Evolutionary conservation across 2,113 vertebrate species (phyloP), one percentile per base, ranked within the genome.

Genomic region (Pica pica): DNA sequence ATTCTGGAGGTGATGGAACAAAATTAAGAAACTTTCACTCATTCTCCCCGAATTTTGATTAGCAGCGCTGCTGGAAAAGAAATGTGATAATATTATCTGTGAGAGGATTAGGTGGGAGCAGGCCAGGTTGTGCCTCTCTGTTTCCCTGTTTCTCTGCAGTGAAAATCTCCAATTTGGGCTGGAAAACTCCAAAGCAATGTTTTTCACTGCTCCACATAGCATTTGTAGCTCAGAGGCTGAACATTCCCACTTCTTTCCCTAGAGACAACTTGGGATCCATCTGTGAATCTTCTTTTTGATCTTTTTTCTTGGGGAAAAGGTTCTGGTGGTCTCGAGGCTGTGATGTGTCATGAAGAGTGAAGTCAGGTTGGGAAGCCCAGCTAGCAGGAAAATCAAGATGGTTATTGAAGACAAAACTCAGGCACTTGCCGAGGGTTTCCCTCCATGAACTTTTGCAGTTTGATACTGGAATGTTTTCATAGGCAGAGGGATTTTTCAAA

Each of bases 31-130:
- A 7, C 5, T 57, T 64, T 30, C 31, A 23, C 8, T 53, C 11
- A 2, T 71, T 57, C 16, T 74, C 14, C 46, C 22, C 11, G 28
- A 37, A 27, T 17, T 57, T 77, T 46, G 7, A 57, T 90, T 37
- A 76, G 22, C 13, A 71, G 33, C 26, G 11, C 22, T 80, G 4
- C 49, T 57, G 76, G 55, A 82, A 78, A 77, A 14, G 41, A 86
- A 83, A 73, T 6, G 3, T 49, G 42, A 17, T 33, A 15, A 27
- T 27, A 20, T 15, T 50, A 13, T 10, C 9, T 70, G 31, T 71
- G 41, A 57, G 39, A 7, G 26, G 10, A 50, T 68, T 5, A 35
- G n/a, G 16, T 2, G 1, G 12, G 5, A 26, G 13, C 2, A 6
- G 11, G 31, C 10, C 19, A 44, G 21, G 12, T 3, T 13, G 15